phyloP scores from a whole-genome alignment of 2,113 vertebrate species.

The Atractosteus spatula region DNA sequence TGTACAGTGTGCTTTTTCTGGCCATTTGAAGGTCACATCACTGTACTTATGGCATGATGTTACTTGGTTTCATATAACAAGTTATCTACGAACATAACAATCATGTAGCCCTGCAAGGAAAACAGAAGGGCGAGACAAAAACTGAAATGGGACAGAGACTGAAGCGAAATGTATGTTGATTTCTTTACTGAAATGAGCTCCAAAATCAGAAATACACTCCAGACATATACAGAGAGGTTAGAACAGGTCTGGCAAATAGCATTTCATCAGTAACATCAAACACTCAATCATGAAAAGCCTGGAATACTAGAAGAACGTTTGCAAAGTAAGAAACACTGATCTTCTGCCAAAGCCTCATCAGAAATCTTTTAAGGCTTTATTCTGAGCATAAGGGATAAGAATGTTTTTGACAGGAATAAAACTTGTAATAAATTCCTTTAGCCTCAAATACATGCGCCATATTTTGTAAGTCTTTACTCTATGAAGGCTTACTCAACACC shows the following conservation, averaged over 20 bases:
- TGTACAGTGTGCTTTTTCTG: no score
- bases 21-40: no score
- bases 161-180: conserved; percentile 21
- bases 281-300: background rate
- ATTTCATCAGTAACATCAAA: background rate
- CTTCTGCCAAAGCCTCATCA: conserved; percentile 28
- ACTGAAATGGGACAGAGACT: conserved; percentile 25
- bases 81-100: no score
- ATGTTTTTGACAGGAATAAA: conserved; percentile 35
- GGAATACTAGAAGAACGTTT: conserved; percentile 20
- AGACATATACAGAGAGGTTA: conserved; percentile 26
- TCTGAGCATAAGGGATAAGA: conserved; percentile 17
- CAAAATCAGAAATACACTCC: conserved; percentile 45
- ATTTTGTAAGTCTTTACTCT: conserved; percentile 10
- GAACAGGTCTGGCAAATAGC: background rate
- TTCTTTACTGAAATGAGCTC: conserved; percentile 36
- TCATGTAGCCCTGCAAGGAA: background rate
- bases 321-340: conserved; percentile 11
- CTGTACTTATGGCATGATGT: no score
- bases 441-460: background rate
- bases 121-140: conserved; percentile 6
- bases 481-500: background rate
- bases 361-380: conserved; percentile 30
- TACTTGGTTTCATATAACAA: no score
- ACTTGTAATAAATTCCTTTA: conserved; percentile 9